These are phyloP conservation scores for Agrochola lota DNA, from an alignment of 2,888 invertebrate genomes.

Conservation along the genomic window DNA sequence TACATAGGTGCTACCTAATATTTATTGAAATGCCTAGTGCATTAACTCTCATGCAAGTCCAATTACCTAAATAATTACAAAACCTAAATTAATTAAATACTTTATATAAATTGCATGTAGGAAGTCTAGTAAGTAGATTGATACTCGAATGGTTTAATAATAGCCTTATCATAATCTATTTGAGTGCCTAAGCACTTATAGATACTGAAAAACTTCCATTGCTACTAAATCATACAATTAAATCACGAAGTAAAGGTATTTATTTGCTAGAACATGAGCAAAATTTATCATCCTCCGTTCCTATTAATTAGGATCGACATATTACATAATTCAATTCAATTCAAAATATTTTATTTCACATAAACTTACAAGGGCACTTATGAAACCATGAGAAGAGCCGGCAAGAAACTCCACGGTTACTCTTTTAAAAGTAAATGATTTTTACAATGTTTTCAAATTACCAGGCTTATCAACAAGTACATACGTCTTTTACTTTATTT, in stretches of 20 bases:
- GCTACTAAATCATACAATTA: not conserved
- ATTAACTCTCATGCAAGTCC: not conserved
- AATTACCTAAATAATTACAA: not conserved
- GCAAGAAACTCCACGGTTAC: too few species aligned
- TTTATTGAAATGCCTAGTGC: not conserved
- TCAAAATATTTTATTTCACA: too few species aligned
- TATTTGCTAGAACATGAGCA: too few species aligned
- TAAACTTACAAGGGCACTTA: too few species aligned
- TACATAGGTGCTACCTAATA: not conserved
- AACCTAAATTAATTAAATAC: not conserved
- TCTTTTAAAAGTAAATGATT: too few species aligned
- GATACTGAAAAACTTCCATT: not conserved
- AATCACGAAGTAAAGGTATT: too few species aligned
- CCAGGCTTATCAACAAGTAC: not conserved
- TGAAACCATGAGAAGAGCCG: too few species aligned
- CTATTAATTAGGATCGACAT: too few species aligned
- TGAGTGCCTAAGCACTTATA: not conserved
- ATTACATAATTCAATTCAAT: too few species aligned
- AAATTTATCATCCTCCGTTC: too few species aligned
- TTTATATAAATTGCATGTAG: not conserved
- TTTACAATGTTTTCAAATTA: too few species aligned
- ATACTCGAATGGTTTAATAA: constrained; percentile 1
- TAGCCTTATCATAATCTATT: constrained; percentile 7
- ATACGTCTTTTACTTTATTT: not conserved
- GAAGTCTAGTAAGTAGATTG: not conserved